These are phyloP conservation scores for Sylvia borin DNA, from an alignment of 2,797 vertebrate species.

Conservation along the genomic window DNA sequence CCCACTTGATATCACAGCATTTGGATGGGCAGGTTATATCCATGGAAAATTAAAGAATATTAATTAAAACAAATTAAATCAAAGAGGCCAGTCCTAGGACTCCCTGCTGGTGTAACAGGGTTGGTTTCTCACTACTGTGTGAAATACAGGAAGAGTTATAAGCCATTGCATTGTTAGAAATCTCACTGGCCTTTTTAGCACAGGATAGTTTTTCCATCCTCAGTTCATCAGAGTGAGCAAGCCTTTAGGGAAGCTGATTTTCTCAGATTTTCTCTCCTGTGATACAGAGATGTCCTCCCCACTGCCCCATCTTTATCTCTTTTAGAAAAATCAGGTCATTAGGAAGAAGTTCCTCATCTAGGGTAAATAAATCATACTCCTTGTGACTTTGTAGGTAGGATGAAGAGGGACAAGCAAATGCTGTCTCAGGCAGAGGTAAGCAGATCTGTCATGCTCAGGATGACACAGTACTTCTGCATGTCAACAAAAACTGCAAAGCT, in stretches of 20 bases:
- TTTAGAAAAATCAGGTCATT: neutral
- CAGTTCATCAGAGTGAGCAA: neutral
- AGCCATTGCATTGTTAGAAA: neutral
- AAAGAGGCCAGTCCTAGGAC: neutral
- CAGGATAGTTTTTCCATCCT: neutral
- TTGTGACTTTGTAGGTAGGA: neutral
- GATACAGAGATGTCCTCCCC: neutral
- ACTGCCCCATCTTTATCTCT: neutral
- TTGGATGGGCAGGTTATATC: neutral
- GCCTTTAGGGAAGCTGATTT: neutral
- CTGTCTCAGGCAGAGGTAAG: neutral
- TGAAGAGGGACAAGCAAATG: neutral
- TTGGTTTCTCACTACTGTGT: neutral
- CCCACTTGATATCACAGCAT: neutral
- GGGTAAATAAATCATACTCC: neutral
- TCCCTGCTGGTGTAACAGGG: neutral
- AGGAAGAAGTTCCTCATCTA: neutral
- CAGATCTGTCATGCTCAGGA: neutral
- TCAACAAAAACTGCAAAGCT: neutral
- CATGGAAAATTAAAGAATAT: neutral
- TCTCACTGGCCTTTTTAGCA: neutral
- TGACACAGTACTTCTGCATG: neutral
- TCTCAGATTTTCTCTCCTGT: neutral
- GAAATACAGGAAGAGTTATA: neutral
- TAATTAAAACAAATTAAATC: neutral